Conservation (phyloP, 2,888 invertebrate genomes). For the Pseudococcus longispinus region DNA sequence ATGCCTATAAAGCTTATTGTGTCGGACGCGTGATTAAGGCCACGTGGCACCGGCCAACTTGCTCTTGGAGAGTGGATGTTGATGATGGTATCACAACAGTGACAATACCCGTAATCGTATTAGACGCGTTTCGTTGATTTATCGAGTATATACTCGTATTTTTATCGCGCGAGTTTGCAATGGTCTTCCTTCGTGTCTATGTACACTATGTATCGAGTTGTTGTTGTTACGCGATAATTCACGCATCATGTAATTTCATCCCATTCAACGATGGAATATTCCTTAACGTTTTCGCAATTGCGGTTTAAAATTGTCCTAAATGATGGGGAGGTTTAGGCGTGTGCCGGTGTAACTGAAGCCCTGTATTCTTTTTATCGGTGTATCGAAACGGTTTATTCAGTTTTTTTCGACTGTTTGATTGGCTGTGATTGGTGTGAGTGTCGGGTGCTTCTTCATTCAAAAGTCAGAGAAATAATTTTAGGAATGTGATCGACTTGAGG, state of each 20-base stretch:
- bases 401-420: not conserved
- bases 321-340: not conserved
- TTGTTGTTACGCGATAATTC: conserved; percentile 2
- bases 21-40: conserved; percentile 53
- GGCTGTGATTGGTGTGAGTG: not conserved
- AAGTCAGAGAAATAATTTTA: too few species aligned
- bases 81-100: conserved; percentile 54
- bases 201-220: conserved; percentile 34
- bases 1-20: conserved; percentile 51
- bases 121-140: conserved; percentile 54
- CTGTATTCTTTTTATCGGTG: not conserved
- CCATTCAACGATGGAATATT: not conserved
- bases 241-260: conserved; percentile 35
- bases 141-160: conserved; percentile 49
- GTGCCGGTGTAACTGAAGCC: not conserved
- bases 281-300: conserved; percentile 24
- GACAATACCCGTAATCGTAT: conserved; percentile 55
- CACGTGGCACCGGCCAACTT: conserved; percentile 49
- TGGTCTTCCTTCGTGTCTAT: not conserved
- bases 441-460: too few species aligned
- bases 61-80: conserved; percentile 15
- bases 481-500: too few species aligned
- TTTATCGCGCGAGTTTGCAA: conserved; percentile 47
- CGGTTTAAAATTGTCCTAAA: conserved; percentile 40
- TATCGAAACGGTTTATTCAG: not conserved